Base-by-base conservation (phyloP, 2,888 invertebrate genomes). In the Leptopilina drosophilae region DNA sequence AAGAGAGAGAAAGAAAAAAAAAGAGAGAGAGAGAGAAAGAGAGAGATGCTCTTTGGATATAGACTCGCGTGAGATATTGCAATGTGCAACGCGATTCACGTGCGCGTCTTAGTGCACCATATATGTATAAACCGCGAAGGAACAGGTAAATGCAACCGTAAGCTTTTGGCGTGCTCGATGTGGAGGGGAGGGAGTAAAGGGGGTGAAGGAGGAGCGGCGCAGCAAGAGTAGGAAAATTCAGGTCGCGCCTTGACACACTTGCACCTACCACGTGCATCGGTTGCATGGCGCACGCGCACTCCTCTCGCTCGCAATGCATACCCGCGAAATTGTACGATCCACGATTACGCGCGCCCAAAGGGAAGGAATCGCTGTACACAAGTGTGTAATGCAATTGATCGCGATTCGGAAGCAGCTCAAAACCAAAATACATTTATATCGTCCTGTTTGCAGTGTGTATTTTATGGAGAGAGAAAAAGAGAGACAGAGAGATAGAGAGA, bases 191-290 rank as follows among this genome's bases (percentile, higher is more conserved):
- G 46, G 20, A 20, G 62, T 56, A 53, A 20, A 66, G 69, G 14
- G 56, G 75, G 77, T 56, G 78, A 69, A 77, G 64, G 82, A 80
- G 82, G 81, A 78, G 76, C 59, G 77, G 82, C 64, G 82, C 64
- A 78, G 69, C 15, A 46, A 85, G 88, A 90, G 91, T 88, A 90
- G 91, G 91, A 91, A 91, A 91, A 91, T 91, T 91, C 91, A 91
- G 91, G 91, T 91, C 92, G 91, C 90, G 91, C 91, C 91, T 91
- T 91, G 91, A 91, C 92, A 91, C 88, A 91, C 90, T 91, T 91
- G 90, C 90, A 89, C 91, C 91, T 89, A 91, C 90, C 91, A 91
- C 91, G 91, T 91, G 91, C 90, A 91, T 89, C 89, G 87, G 84
- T 82, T 84, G 86, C 83, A 83, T 82, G 80, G 86, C 89, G 89